Evolutionary conservation across 2,888 invertebrate species (phyloP).

Genomic region (Acanthosoma haemorrhoidale): DNA sequence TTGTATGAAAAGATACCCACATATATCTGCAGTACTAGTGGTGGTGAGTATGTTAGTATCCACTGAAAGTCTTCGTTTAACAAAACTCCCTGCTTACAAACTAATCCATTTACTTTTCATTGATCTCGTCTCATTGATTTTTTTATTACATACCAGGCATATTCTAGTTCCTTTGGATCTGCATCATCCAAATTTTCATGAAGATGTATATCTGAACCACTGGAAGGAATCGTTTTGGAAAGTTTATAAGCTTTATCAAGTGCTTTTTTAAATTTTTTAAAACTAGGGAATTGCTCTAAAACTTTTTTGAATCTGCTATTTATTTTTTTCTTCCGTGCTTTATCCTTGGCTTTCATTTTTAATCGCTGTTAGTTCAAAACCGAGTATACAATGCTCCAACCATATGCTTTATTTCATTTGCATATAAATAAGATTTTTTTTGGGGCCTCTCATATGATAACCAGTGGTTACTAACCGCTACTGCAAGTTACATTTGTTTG

Average conservation of each 20-base stretch:
- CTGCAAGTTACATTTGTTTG: no score
- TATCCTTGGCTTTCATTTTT: background rate
- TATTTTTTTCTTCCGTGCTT: background rate
- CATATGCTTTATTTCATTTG: no score
- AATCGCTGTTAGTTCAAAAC: background rate
- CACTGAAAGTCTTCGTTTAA: background rate
- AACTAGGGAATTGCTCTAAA: background rate
- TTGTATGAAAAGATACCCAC: no score
- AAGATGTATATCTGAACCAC: background rate
- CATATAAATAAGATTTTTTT: no score
- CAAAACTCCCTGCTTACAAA: background rate
- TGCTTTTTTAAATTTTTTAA: background rate
- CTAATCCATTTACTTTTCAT: background rate
- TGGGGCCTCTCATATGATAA: no score
- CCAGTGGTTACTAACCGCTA: no score
- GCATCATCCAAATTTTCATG: background rate
- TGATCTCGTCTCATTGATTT: background rate
- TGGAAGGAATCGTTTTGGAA: background rate
- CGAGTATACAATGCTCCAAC: no score
- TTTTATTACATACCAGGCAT: background rate
- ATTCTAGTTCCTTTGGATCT: background rate
- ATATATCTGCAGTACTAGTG: no score
- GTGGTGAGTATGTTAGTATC: no score
- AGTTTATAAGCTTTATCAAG: background rate
- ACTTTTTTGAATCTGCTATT: background rate